These are phyloP conservation scores for Edolisoma coerulescens DNA, from an alignment of 2,113 vertebrate genomes.

Conservation along the genomic window DNA sequence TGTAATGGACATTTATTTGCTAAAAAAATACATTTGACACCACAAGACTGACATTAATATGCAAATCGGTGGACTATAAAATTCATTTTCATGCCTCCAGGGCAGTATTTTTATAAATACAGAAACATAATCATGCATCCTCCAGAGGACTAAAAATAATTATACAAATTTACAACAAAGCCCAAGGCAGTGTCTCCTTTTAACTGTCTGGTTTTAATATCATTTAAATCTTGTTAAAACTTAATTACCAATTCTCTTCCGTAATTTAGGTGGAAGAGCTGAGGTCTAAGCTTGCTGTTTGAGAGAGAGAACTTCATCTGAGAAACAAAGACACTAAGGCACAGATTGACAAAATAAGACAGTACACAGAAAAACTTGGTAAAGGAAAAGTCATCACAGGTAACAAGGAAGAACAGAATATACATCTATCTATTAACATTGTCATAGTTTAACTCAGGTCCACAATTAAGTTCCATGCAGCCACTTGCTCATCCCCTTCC, in stretches of 20 bases:
- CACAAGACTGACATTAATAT: slow-evolving; percentile 69
- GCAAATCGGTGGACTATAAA: slow-evolving; percentile 77
- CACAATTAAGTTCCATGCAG: neutral
- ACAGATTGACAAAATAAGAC: slow-evolving; percentile 72
- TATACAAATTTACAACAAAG: slow-evolving; percentile 80
- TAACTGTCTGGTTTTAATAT: slow-evolving; percentile 80
- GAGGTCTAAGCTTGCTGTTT: slow-evolving; percentile 82
- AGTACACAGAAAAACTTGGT: slow-evolving; percentile 70
- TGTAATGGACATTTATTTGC: slow-evolving; percentile 44
- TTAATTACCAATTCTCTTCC: slow-evolving; percentile 81
- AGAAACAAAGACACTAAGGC: slow-evolving; percentile 80
- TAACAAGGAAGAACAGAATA: slow-evolving; percentile 72
- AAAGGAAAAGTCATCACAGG: slow-evolving; percentile 68
- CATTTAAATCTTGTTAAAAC: slow-evolving; percentile 84
- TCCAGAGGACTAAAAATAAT: slow-evolving; percentile 83
- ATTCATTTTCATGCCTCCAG: slow-evolving; percentile 74
- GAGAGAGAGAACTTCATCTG: slow-evolving; percentile 84
- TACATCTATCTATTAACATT: neutral
- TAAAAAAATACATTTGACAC: slow-evolving; percentile 63
- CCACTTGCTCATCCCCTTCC: neutral
- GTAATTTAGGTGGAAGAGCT: slow-evolving; percentile 85
- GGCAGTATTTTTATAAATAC: slow-evolving; percentile 84
- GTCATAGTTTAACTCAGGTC: neutral
- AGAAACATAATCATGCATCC: slow-evolving; percentile 79
- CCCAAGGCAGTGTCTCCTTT: slow-evolving; percentile 81